phyloP scores from a whole-genome alignment of 2,113 vertebrate genomes.

The Alectura lathami region DNA sequence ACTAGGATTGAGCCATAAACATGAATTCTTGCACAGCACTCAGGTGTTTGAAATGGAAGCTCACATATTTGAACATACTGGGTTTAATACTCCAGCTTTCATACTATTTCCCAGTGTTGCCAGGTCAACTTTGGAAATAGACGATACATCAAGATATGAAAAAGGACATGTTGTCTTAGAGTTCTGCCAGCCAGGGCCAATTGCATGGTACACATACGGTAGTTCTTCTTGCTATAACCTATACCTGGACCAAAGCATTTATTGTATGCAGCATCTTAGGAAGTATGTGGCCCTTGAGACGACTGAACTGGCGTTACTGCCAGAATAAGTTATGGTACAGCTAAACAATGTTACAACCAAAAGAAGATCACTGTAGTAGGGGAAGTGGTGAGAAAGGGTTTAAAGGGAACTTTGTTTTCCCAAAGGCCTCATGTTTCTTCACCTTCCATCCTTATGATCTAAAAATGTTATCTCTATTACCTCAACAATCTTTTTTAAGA shows the following conservation, averaged over 20 bases:
- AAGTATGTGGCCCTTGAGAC: constrained; percentile 16
- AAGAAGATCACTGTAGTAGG: neutral
- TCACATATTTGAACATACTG: neutral
- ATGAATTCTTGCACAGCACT: neutral
- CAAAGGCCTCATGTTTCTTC: constrained; percentile 30
- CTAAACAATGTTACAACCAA: constrained; percentile 15
- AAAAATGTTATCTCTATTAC: constrained; percentile 33
- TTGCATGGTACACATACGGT: neutral
- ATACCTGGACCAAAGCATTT: neutral
- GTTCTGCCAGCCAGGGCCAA: neutral
- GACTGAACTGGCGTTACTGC: neutral
- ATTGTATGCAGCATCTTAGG: neutral
- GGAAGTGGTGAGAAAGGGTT: neutral
- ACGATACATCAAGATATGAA: neutral
- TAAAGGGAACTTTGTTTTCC: constrained; percentile 33
- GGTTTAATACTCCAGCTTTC: neutral
- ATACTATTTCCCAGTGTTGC: neutral
- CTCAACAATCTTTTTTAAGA: neutral
- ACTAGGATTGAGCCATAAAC: neutral
- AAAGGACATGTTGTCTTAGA: neutral
- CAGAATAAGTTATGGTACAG: constrained; percentile 20
- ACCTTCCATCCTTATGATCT: neutral
- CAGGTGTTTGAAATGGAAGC: neutral
- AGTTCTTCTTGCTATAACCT: neutral
- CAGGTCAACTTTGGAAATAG: neutral